Evolutionary conservation across 2,113 vertebrate genomes (phyloP), one percentile per base, ranked within the genome.

Genomic region (Jaculus jaculus): DNA sequence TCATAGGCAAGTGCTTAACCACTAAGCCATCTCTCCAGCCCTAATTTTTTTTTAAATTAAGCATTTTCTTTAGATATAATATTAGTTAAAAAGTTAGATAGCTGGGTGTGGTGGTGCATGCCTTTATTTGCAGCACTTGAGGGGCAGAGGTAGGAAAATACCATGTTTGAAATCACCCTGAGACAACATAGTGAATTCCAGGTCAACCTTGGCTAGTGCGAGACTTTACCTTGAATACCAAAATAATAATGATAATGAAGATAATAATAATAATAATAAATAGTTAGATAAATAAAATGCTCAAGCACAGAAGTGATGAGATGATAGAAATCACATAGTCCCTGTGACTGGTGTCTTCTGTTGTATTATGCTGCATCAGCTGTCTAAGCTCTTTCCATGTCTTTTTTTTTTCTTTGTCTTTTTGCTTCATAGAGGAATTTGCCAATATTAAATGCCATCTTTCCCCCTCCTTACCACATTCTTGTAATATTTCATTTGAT

Each of bases 31-130:
- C n/a, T n/a, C n/a, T n/a, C n/a, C n/a, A n/a, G n/a, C n/a, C n/a
- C n/a, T n/a, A n/a, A n/a, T n/a, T n/a, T n/a, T n/a, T n/a, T n/a
- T n/a, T n/a, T n/a, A n/a, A n/a, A n/a, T n/a, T n/a, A n/a, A n/a
- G n/a, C n/a, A 80, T 5, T 39, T 94, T 88, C 32, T 82, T 87
- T 81, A 75, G 88, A 17, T 79, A n/a, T 60, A 92, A 65, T 87
- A 21, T n/a, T 26, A 72, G 1, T 13, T 24, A 28, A 90, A 47
- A n/a, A 5, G 72, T 65, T 1, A 95, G 26, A 69, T 47, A 47
- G 42, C 42, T 47, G 5, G 42, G 42, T 47, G n/a, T 8, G 8
- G 42, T 47, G 42, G 42, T 47, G 8, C 42, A 47, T 47, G 42
- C 42, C 42, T 47, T 47, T 47, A 47, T 47, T 47, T 8, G 5